These are phyloP conservation scores for Nyctibius grandis DNA, from an alignment of 2,797 vertebrate species.

Conservation along the genomic window DNA sequence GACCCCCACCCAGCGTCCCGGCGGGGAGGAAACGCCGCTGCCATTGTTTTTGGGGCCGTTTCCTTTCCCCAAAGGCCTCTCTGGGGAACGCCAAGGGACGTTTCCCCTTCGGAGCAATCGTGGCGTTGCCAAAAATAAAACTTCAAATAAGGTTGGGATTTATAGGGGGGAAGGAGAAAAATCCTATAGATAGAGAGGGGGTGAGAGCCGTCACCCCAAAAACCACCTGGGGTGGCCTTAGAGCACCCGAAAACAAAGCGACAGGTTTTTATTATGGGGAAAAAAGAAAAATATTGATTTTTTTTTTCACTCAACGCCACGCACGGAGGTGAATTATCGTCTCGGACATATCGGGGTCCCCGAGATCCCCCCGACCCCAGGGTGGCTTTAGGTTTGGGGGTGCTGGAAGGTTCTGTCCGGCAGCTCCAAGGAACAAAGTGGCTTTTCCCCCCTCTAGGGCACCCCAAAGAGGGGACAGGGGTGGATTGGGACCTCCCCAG, in stretches of 20 bases:
- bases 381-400: neutral
- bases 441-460: neutral
- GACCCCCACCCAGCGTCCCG: neutral
- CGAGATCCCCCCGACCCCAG: rapidly evolving
- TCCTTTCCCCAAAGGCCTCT: conserved; percentile 44
- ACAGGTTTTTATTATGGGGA: neutral
- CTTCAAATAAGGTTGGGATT: too few relatives aligned
- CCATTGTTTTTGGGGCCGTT: conserved; percentile 44
- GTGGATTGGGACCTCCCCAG: rapidly evolving
- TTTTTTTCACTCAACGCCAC: neutral
- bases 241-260: rapidly evolving
- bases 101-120: neutral
- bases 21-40: conserved; percentile 1
- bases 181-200: rapidly evolving
- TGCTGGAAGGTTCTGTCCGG: neutral
- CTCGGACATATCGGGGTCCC: rapidly evolving
- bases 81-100: neutral
- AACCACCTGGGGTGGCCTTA: neutral
- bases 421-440: neutral
- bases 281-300: neutral
- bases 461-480: too few relatives aligned
- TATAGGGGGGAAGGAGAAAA: neutral
- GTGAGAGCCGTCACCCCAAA: neutral
- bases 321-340: neutral
- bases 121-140: neutral